Conservation (phyloP, 2,113 vertebrate species). For the Macroglossus sobrinus region DNA sequence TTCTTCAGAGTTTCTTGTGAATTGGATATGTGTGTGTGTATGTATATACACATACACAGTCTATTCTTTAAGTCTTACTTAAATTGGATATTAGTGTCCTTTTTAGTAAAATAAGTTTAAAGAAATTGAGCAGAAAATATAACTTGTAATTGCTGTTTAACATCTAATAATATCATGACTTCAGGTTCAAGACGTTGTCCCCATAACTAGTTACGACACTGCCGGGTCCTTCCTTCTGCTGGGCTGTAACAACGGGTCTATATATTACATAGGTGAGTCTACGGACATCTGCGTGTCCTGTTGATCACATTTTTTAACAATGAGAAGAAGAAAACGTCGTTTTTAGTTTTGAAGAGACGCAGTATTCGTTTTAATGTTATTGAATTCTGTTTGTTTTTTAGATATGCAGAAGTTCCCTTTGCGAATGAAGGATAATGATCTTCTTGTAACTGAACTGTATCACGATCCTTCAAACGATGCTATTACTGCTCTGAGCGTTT, state of each 20-base stretch:
- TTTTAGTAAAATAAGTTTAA: neutral
- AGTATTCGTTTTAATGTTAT: neutral
- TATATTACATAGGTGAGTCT: conserved; percentile 96
- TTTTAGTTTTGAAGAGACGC: neutral
- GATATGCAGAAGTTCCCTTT: conserved; percentile 99
- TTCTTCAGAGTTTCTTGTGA: no score
- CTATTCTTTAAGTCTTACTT: neutral
- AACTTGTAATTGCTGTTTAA: neutral
- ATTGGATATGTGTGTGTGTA: no score
- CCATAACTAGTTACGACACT: conserved; percentile 98
- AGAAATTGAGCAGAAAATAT: neutral
- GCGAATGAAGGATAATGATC: conserved; percentile 98
- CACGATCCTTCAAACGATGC: conserved; percentile 97
- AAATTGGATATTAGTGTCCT: neutral
- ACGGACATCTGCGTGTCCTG: accelerated
- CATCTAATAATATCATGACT: neutral
- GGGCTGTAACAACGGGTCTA: conserved; percentile 97
- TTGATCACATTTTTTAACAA: neutral
- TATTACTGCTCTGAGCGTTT: conserved; percentile 97
- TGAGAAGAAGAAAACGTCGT: neutral
- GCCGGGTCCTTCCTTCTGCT: conserved; percentile 96
- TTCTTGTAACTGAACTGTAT: conserved; percentile 96
- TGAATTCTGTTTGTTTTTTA: conserved; percentile 65
- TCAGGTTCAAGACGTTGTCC: conserved; percentile 96
- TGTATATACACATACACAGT: no score